Conservation (phyloP, 2,888 invertebrate species). For the Bhutanitis thaidina region DNA sequence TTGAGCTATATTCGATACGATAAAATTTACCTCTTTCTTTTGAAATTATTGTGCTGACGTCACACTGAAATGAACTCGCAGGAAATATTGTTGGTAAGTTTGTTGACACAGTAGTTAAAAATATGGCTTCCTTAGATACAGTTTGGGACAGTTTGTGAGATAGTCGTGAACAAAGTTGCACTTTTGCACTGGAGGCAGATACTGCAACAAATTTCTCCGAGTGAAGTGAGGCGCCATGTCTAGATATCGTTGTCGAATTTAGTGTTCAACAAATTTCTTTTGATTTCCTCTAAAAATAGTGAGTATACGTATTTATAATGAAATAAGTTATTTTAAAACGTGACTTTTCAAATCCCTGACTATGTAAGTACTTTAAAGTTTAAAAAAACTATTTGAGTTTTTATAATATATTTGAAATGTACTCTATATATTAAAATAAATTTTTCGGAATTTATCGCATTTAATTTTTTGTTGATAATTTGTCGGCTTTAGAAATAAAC, state of each 20-base stretch:
- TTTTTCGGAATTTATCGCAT: too few relatives aligned
- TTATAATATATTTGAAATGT: too few relatives aligned
- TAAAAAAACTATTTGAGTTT: too few relatives aligned
- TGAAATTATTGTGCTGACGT: conserved; percentile 51
- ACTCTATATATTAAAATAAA: too few relatives aligned
- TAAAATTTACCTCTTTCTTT: conserved; percentile 33
- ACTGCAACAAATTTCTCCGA: conserved; percentile 50
- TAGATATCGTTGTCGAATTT: conserved; percentile 8
- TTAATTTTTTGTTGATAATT: too few relatives aligned
- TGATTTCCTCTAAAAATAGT: too few relatives aligned
- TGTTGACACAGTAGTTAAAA: conserved; percentile 53
- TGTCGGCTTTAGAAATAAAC: conserved; percentile 7
- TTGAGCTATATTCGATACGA: conserved; percentile 28
- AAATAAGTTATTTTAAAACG: too few relatives aligned
- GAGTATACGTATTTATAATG: too few relatives aligned
- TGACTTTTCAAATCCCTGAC: too few relatives aligned
- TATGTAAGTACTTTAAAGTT: too few relatives aligned
- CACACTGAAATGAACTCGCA: conserved; percentile 51
- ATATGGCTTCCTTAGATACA: conserved; percentile 53
- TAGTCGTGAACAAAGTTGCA: conserved; percentile 62
- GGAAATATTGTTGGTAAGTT: conserved; percentile 53
- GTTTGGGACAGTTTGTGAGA: conserved; percentile 44
- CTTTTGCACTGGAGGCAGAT: conserved; percentile 32
- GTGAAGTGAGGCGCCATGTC: conserved; percentile 6
- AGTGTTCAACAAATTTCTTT: too few relatives aligned